These are phyloP conservation scores for Pomacea canaliculata DNA, from an alignment of 2,888 invertebrate species.

Conservation along the genomic window DNA sequence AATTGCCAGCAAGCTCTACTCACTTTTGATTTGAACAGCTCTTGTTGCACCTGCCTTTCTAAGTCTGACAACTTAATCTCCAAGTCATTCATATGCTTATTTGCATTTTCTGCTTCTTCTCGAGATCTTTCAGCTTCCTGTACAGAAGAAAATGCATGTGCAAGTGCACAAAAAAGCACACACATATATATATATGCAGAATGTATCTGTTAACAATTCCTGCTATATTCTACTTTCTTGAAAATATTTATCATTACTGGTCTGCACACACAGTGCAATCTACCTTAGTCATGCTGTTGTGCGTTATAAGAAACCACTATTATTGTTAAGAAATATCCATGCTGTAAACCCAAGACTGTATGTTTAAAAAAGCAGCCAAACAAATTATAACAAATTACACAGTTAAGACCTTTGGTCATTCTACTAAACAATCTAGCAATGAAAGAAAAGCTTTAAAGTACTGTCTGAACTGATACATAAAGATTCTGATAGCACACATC, in stretches of 20 bases:
- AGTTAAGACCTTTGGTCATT: too few species aligned
- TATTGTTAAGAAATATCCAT: too few species aligned
- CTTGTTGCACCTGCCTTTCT: slow-evolving; percentile 8
- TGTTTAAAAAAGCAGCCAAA: too few species aligned
- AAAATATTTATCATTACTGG: too few species aligned
- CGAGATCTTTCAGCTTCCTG: slow-evolving; percentile 29
- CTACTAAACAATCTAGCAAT: too few species aligned
- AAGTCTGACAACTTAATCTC: slow-evolving; percentile 22
- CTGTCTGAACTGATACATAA: too few species aligned
- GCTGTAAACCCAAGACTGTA: too few species aligned
- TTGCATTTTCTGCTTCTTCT: slow-evolving; percentile 19
- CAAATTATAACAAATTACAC: too few species aligned
- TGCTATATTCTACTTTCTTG: background rate
- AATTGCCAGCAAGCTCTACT: background rate
- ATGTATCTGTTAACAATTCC: background rate
- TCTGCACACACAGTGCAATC: background rate
- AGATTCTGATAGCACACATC: too few species aligned
- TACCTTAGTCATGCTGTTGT: too few species aligned
- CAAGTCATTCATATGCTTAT: slow-evolving; percentile 33
- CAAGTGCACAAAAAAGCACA: background rate
- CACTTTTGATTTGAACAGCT: background rate
- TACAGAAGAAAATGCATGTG: background rate
- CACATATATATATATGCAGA: background rate
- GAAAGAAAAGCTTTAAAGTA: too few species aligned
- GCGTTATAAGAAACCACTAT: too few species aligned